Evolutionary conservation across 2,113 vertebrate genomes (phyloP).

Genomic region (Serinus canaria): DNA sequence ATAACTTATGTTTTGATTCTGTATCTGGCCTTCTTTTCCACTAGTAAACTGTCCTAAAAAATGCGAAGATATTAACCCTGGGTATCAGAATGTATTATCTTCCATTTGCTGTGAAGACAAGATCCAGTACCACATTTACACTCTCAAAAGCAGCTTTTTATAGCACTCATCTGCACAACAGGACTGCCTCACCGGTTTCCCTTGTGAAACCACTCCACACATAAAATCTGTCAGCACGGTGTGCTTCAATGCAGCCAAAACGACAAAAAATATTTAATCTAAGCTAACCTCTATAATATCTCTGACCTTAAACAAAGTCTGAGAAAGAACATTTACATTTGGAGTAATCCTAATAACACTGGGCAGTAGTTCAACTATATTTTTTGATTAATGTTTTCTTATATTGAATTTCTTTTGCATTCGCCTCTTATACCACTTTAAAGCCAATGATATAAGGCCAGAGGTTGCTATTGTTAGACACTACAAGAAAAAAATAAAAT

Average conservation of each 20-base stretch:
- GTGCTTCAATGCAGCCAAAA: background rate
- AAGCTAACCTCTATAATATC: background rate
- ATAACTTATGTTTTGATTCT: background rate
- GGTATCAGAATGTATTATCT: background rate
- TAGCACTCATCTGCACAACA: background rate
- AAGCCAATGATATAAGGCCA: background rate
- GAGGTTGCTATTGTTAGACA: background rate
- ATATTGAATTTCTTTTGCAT: background rate
- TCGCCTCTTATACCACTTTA: background rate
- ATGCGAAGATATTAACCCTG: background rate
- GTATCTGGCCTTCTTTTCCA: background rate
- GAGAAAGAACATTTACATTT: background rate
- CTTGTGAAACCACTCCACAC: background rate
- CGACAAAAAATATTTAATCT: background rate
- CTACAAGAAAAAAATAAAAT: background rate
- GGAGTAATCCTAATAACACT: background rate
- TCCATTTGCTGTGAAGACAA: slow-evolving; percentile 5
- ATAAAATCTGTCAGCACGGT: background rate
- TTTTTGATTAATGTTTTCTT: background rate
- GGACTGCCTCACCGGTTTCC: background rate
- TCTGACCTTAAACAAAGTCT: background rate
- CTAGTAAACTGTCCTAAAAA: background rate
- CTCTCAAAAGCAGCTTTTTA: slow-evolving; percentile 7
- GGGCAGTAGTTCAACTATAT: background rate
- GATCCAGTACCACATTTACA: background rate